Evolutionary conservation across 1,140 invertebrate species (phyloP).

Genomic region (Heliconius congener): DNA sequence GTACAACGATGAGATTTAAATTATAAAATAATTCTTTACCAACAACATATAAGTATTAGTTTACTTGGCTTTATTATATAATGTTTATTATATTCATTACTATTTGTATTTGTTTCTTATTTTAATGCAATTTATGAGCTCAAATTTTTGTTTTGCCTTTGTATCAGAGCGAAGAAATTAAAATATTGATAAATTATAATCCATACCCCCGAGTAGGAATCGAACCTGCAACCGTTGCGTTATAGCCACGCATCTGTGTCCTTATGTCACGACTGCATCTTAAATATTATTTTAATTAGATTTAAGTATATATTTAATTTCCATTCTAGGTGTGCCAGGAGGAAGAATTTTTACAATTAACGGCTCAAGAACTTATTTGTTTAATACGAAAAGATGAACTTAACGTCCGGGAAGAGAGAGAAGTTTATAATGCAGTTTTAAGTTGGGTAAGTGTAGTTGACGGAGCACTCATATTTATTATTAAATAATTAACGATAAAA

Average conservation of each 20-base stretch:
- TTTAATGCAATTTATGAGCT: not conserved
- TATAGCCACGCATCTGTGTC: too few species aligned
- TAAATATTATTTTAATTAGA: too few species aligned
- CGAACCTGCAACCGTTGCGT: too few species aligned
- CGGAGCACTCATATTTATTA: too few species aligned
- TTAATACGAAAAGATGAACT: constrained; percentile 93
- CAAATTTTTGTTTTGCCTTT: not conserved
- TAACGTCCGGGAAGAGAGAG: constrained; percentile 94
- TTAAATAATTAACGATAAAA: too few species aligned
- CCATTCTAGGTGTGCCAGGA: constrained; percentile 89
- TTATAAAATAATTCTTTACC: not conserved
- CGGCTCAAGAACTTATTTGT: constrained; percentile 88
- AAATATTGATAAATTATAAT: too few species aligned
- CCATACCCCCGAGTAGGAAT: too few species aligned
- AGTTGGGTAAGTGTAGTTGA: constrained; percentile 86
- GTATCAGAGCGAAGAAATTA: too few species aligned
- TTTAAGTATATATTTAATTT: constrained; percentile 21
- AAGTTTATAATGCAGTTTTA: constrained; percentile 95
- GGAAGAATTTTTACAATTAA: constrained; percentile 94
- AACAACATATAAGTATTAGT: not conserved
- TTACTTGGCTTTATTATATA: not conserved
- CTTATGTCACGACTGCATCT: too few species aligned
- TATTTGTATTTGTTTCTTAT: not conserved
- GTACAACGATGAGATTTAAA: constrained; percentile 2
- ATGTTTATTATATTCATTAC: not conserved